Base-by-base conservation (phyloP, 2,113 vertebrate genomes). In the Neotoma lepida region DNA sequence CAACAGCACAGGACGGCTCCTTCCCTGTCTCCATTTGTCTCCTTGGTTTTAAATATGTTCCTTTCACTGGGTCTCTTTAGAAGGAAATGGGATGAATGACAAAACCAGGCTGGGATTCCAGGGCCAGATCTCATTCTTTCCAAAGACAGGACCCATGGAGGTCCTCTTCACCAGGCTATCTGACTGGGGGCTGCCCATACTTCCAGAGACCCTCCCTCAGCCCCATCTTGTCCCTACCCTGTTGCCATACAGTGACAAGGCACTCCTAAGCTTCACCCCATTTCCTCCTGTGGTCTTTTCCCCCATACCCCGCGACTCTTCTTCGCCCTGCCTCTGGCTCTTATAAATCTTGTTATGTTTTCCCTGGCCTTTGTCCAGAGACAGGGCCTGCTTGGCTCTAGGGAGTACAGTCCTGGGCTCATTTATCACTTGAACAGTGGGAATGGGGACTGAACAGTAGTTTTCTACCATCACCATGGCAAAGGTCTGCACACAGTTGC, bases 261-360 rank as follows among this genome's bases (percentile, higher is more conserved):
- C 61, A 68, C 93, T 87, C 49, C 93, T 76, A 71, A 74, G 93
- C 54, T 0, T 33, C 18, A 1, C 74, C 78, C 4, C 28, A 4
- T 58, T 95, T 94, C 95, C 95, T 91, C 84, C 5, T 33, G 80
- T 1, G 73, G 63, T 51, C 66, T 46, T 87, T 54, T 77, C 71
- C 70, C 80, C 39, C 35, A 39, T 95, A 97, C 96, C 96, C 97
- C 87, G 93, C 26, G 56, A 95, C 95, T 98, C 97, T 89, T 98
- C 98, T 97, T 98, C 96, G 95, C 94, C 94, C 96, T 97, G 95
- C 96, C 90, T 95, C 95, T 3, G 70, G 94, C 97, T 95, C 97
- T 97, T 98, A 98, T 97, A 98, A 98, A 98, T 98, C 98, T 98
- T 93, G 96, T 97, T 98, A 97, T 98, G 97, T 99, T 99, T 98